A percentile compares a stretch with the other conserved stretches of the same genome.
These are phyloP conservation scores for Sebastes taczanowskii DNA, from an alignment of 2,797 vertebrate genomes.

Conservation along the genomic window DNA sequence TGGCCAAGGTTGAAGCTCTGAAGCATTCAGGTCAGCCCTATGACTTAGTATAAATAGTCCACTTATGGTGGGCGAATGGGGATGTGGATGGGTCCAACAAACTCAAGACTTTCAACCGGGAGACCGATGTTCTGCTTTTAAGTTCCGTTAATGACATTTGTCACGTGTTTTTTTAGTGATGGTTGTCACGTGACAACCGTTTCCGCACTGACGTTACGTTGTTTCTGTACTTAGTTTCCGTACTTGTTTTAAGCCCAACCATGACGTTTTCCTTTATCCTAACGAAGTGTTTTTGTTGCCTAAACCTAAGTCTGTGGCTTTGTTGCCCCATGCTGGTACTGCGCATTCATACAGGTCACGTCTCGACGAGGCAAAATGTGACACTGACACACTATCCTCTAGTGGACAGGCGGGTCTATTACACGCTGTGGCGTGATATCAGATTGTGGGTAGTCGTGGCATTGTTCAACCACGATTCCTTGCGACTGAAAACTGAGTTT, in stretches of 20 bases:
- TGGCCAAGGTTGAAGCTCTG: too few species aligned
- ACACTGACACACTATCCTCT: background rate
- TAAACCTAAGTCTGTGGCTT: background rate
- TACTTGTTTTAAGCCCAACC: background rate
- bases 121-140: too few species aligned
- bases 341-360: background rate
- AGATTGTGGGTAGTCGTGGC: background rate
- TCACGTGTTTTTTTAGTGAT: too few species aligned
- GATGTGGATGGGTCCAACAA: too few species aligned
- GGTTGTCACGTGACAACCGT: too few species aligned
- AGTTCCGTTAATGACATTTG: too few species aligned
- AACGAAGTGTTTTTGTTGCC: background rate
- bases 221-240: background rate
- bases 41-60: too few species aligned
- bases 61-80: too few species aligned
- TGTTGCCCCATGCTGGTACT: background rate
- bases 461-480: constrained; percentile 40
- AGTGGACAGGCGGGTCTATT: background rate
- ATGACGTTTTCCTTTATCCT: background rate
- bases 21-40: too few species aligned
- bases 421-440: background rate
- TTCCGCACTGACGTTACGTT: background rate
- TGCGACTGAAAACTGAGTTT: constrained; percentile 34
- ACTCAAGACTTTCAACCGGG: too few species aligned
- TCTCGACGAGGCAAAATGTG: background rate